phyloP scores from a whole-genome alignment of 2,888 invertebrate species.

The Gerris lacustris region DNA sequence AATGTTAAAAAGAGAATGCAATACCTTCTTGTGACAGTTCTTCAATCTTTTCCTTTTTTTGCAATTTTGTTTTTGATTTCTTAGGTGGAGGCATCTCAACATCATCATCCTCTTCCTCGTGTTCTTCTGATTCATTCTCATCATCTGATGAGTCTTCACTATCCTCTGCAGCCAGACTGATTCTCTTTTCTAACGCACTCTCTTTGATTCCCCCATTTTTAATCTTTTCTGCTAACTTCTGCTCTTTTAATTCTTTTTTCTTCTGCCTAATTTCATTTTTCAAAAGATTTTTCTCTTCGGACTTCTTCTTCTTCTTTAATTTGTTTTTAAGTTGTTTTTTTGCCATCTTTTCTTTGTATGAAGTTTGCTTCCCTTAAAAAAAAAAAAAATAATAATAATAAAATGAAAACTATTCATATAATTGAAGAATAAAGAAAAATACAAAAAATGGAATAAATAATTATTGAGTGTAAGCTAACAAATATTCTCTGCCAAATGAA shows the following conservation, averaged over 20 bases:
- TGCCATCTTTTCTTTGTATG: slow-evolving; percentile 51
- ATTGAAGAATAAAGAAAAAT: too few relatives aligned
- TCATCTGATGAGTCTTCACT: too few relatives aligned
- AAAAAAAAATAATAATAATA: slow-evolving; percentile 11
- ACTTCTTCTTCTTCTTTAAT: slow-evolving; percentile 53
- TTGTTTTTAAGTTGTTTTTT: slow-evolving; percentile 56
- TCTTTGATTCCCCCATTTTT: slow-evolving; percentile 8
- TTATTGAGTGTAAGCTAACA: too few relatives aligned
- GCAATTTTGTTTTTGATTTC: too few relatives aligned
- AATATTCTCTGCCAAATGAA: too few relatives aligned
- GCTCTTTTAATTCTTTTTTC: slow-evolving; percentile 11
- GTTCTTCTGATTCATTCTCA: too few relatives aligned
- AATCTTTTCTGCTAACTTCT: not conserved
- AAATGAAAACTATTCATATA: not conserved
- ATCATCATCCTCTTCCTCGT: too few relatives aligned
- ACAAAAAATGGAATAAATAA: too few relatives aligned
- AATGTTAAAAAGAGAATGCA: too few relatives aligned
- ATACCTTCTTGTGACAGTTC: too few relatives aligned
- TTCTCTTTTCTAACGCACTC: not conserved
- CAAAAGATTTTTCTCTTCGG: slow-evolving; percentile 38
- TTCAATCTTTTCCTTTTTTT: too few relatives aligned
- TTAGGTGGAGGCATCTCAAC: too few relatives aligned
- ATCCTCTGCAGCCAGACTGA: not conserved
- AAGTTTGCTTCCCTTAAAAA: slow-evolving; percentile 38
- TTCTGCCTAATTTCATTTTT: slow-evolving; percentile 33